Conservation (phyloP, 2,113 vertebrate genomes). For the Archocentrus centrarchus region DNA sequence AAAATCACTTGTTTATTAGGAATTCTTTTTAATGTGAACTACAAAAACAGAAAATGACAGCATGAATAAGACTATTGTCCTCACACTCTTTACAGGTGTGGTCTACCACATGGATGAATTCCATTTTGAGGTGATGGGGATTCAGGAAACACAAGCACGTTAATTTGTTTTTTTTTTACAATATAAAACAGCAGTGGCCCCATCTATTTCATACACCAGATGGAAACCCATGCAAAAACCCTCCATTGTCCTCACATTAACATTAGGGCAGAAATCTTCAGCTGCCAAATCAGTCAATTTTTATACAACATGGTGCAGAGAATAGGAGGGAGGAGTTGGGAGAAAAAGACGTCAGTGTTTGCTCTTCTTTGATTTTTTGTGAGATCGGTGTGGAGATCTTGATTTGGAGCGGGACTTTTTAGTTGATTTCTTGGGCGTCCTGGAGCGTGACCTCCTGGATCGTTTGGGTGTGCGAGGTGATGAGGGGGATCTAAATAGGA, state of each 20-base stretch:
- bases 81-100: constrained; percentile 65
- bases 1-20: constrained; percentile 71
- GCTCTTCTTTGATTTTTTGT: constrained; percentile 99
- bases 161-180: constrained; percentile 73
- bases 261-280: constrained; percentile 87
- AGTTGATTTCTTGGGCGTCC: constrained; percentile 95
- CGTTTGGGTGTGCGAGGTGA: constrained; percentile 96
- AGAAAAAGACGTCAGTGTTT: constrained; percentile 91
- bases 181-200: constrained; percentile 80
- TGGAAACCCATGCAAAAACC: constrained; percentile 70
- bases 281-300: constrained; percentile 82
- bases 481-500: constrained; percentile 88
- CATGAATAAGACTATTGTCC: constrained; percentile 76
- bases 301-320: constrained; percentile 84
- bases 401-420: constrained; percentile 98
- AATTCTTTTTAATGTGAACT: constrained; percentile 80
- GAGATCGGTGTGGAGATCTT: constrained; percentile 96
- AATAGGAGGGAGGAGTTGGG: constrained; percentile 1
- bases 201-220: constrained; percentile 59
- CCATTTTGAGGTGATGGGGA: constrained; percentile 51
- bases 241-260: constrained; percentile 84
- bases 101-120: constrained; percentile 72
- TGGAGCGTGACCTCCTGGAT: constrained; percentile 92
- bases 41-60: constrained; percentile 82
- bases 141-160: constrained; percentile 70